Evolutionary conservation across 2,888 invertebrate species (phyloP).

Genomic region (Sminthurinus aureus): DNA sequence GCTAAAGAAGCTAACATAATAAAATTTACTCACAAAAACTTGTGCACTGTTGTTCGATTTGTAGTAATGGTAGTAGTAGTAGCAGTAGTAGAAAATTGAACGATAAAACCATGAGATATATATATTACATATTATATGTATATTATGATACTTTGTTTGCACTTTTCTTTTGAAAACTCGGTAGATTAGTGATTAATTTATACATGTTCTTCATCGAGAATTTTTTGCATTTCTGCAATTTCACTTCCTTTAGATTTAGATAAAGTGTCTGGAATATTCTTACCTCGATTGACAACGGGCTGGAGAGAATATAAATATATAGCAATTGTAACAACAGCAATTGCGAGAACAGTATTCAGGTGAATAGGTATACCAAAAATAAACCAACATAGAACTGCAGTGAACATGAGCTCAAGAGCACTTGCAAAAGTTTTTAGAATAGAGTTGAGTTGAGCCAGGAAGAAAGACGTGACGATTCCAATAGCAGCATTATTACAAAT

Average conservation of each 20-base stretch:
- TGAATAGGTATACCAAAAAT: conserved; percentile 86
- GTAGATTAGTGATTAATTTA: too few species aligned
- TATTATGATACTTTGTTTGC: too few species aligned
- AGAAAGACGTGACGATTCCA: conserved; percentile 93
- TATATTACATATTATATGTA: too few species aligned
- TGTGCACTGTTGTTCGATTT: too few species aligned
- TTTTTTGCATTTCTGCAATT: conserved; percentile 50
- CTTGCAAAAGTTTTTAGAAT: conserved; percentile 96
- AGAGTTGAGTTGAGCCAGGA: conserved; percentile 90
- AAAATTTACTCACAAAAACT: too few species aligned
- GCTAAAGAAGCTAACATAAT: too few species aligned
- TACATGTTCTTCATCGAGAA: conserved; percentile 50
- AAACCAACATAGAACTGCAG: conserved; percentile 85
- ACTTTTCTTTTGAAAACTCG: too few species aligned
- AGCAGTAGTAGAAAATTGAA: too few species aligned
- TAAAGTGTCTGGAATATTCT: not conserved
- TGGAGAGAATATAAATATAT: conserved; percentile 88
- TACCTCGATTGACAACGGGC: conserved; percentile 72
- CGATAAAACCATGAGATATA: too few species aligned
- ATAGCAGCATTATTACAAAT: conserved; percentile 89
- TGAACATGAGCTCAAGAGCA: conserved; percentile 88
- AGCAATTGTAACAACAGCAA: conserved; percentile 81
- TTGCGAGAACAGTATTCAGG: conserved; percentile 80
- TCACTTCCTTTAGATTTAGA: not conserved
- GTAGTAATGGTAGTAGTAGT: too few species aligned